Evolutionary conservation across 2,113 vertebrate genomes (phyloP).

Genomic region (Nothoprocta pentlandii): DNA sequence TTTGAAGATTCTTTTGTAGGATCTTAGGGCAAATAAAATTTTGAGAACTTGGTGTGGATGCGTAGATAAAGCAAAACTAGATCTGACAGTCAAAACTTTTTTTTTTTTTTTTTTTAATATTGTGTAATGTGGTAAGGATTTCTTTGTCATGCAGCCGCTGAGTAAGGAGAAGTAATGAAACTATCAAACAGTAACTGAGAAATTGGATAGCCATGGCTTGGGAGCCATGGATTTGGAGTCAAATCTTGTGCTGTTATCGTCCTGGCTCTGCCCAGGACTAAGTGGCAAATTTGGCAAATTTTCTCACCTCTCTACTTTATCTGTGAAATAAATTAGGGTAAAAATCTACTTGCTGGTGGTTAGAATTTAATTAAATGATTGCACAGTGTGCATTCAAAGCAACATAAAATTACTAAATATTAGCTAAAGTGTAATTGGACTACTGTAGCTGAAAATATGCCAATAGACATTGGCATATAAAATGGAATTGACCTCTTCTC

Average conservation of each 20-base stretch:
- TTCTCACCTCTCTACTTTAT: constrained; percentile 10
- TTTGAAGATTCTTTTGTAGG: background rate
- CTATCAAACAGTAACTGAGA: background rate
- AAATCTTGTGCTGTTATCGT: background rate
- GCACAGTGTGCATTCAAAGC: constrained; percentile 28
- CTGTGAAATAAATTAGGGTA: constrained; percentile 41
- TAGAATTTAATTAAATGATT: constrained; percentile 41
- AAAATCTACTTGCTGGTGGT: background rate
- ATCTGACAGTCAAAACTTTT: background rate
- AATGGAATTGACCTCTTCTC: constrained; percentile 32
- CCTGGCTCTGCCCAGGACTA: background rate
- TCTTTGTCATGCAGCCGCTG: background rate
- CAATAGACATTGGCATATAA: constrained; percentile 17
- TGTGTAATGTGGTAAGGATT: background rate
- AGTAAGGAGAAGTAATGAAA: background rate
- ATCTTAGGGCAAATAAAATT: background rate
- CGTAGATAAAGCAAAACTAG: background rate
- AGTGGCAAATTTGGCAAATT: background rate
- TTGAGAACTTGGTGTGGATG: background rate
- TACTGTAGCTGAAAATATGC: constrained; percentile 30
- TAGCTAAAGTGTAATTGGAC: constrained; percentile 38
- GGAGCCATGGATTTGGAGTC: background rate
- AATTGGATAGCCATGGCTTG: background rate
- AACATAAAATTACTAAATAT: constrained; percentile 25
- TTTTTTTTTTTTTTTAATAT: background rate